phyloP scores from a whole-genome alignment of 1,140 invertebrate genomes.

The Harpegnathos saltator region DNA sequence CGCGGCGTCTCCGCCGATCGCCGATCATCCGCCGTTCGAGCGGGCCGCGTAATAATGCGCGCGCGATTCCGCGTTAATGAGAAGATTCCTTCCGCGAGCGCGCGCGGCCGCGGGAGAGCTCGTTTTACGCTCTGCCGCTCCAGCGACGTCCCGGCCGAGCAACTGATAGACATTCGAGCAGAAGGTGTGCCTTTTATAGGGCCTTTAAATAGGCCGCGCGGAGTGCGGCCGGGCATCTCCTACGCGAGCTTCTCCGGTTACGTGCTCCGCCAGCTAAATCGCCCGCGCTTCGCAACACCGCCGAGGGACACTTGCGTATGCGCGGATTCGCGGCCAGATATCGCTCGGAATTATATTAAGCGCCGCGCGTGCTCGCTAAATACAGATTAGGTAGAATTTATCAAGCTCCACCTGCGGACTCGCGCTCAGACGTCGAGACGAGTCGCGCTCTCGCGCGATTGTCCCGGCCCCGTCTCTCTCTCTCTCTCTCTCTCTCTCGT shows the following conservation, averaged over 20 bases:
- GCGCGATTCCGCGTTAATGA: slow-evolving; percentile 26
- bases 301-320: background rate
- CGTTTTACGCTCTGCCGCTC: background rate
- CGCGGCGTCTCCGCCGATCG: background rate
- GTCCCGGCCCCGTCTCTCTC: too few relatives aligned
- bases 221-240: background rate
- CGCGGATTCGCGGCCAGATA: background rate
- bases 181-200: slow-evolving; percentile 12
- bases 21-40: background rate
- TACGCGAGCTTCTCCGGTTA: background rate
- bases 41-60: slow-evolving; percentile 1
- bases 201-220: background rate
- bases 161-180: slow-evolving; percentile 3
- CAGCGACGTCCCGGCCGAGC: background rate
- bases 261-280: background rate
- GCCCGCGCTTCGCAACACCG: background rate
- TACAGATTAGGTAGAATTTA: background rate
- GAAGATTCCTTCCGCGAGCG: slow-evolving; percentile 18
- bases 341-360: background rate
- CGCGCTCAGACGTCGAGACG: background rate
- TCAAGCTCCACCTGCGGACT: background rate
- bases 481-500: too few relatives aligned
- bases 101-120: background rate
- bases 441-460: too few relatives aligned
- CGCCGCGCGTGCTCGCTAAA: background rate